phyloP scores from a whole-genome alignment of 2,113 vertebrate species.

The Alaudala cheleensis region DNA sequence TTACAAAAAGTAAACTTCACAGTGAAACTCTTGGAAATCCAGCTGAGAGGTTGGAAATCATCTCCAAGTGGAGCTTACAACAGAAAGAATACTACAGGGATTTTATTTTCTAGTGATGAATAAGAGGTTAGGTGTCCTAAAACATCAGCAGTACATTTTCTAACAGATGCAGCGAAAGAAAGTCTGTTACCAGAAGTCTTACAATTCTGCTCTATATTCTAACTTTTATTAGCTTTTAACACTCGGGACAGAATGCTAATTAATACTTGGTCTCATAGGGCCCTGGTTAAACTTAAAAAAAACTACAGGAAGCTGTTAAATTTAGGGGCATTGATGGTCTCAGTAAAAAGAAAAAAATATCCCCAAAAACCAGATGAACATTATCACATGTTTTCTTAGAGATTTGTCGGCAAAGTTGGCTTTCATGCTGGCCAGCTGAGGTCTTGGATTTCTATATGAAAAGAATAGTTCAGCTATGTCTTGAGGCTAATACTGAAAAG shows the following conservation, averaged over 20 bases:
- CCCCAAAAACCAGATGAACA: constrained; percentile 15
- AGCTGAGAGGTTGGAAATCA: constrained; percentile 42
- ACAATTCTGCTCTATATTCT: not conserved
- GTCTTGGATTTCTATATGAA: constrained; percentile 62
- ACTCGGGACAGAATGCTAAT: constrained; percentile 50
- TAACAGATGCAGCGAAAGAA: not conserved
- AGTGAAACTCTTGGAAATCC: constrained; percentile 17
- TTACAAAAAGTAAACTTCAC: constrained; percentile 18
- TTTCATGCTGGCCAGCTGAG: constrained; percentile 64
- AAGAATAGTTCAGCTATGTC: constrained; percentile 65
- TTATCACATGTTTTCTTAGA: constrained; percentile 60
- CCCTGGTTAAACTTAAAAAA: constrained; percentile 5
- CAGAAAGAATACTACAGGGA: not conserved
- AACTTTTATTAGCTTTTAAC: constrained; percentile 39
- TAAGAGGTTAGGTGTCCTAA: constrained; percentile 16
- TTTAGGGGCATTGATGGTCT: constrained; percentile 35
- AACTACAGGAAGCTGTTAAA: constrained; percentile 17
- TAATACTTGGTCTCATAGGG: constrained; percentile 24
- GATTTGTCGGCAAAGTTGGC: constrained; percentile 51
- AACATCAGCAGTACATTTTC: not conserved
- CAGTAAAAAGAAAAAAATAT: constrained; percentile 23
- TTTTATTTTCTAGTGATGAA: constrained; percentile 26
- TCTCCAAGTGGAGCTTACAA: constrained; percentile 13
- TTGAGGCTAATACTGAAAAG: constrained; percentile 67
- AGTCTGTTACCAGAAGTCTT: constrained; percentile 3